phyloP scores from a whole-genome alignment of 1,140 invertebrate species.

The Pseudomyrmex pallidus region DNA sequence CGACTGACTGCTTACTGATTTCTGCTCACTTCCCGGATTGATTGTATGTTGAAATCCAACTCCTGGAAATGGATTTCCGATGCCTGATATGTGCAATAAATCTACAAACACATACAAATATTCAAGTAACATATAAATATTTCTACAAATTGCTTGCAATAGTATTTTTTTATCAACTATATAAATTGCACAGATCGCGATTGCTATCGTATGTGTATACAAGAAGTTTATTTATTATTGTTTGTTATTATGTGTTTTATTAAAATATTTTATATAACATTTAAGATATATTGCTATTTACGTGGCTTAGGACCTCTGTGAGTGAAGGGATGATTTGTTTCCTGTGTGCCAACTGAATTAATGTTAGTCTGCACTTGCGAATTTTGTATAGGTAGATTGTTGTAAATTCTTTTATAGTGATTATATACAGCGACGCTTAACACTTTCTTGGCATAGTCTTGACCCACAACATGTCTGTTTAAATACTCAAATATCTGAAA shows the following conservation, averaged over 20 bases:
- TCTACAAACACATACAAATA: conserved; percentile 86
- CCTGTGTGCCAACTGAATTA: conserved; percentile 87
- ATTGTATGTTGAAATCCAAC: conserved; percentile 82
- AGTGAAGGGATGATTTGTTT: conserved; percentile 89
- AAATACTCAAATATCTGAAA: conserved; percentile 96
- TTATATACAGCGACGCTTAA: conserved; percentile 99
- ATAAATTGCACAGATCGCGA: neutral
- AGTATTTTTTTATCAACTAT: neutral
- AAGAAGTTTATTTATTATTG: neutral
- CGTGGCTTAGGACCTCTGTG: conserved; percentile 89
- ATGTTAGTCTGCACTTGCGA: conserved; percentile 81
- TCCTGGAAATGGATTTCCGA: conserved; percentile 87
- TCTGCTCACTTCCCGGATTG: conserved; percentile 75
- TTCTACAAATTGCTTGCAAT: neutral
- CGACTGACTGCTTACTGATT: conserved; percentile 70
- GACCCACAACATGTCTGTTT: conserved; percentile 98
- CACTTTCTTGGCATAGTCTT: conserved; percentile 99
- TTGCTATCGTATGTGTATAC: too few species aligned
- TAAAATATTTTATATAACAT: conserved; percentile 29
- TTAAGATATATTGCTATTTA: conserved; percentile 78
- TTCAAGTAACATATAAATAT: too few species aligned
- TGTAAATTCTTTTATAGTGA: conserved; percentile 99
- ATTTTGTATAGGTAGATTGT: conserved; percentile 91
- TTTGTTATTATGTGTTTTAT: neutral
- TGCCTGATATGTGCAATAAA: conserved; percentile 93